Evolutionary conservation across 2,888 invertebrate genomes (phyloP).

Genomic region (Ischnus inquisitorius): DNA sequence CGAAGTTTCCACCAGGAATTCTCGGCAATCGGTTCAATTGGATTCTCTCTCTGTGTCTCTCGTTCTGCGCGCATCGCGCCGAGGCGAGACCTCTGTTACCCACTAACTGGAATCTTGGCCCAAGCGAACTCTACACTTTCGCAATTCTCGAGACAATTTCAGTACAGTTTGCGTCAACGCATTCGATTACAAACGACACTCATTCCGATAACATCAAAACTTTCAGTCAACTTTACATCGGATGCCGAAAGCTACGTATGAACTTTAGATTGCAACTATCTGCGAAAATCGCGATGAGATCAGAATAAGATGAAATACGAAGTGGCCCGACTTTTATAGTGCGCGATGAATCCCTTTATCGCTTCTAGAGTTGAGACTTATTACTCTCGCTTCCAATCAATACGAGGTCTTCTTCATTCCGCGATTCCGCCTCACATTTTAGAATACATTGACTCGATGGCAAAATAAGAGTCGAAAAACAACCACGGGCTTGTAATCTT

Average conservation of each 20-base stretch:
- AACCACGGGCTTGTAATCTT: not conserved
- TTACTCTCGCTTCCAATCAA: too few species aligned
- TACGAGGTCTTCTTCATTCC: too few species aligned
- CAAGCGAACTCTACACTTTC: not conserved
- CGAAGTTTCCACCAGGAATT: constrained; percentile 44
- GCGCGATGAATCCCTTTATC: too few species aligned
- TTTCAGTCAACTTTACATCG: not conserved
- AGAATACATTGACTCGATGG: not conserved
- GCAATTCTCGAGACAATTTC: not conserved
- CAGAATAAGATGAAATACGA: too few species aligned
- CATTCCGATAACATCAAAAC: not conserved
- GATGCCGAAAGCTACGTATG: not conserved
- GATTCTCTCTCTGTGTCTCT: constrained; percentile 36
- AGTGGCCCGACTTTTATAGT: too few species aligned
- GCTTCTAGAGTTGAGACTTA: too few species aligned
- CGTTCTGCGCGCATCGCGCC: not conserved
- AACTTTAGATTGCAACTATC: not conserved
- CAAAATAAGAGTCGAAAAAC: not conserved
- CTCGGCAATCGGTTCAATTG: constrained; percentile 46
- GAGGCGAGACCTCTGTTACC: constrained; percentile 3
- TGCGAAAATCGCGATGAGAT: too few species aligned
- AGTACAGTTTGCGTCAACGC: not conserved
- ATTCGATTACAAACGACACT: not conserved
- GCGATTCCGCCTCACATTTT: not conserved
- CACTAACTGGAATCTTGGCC: not conserved